Conservation (phyloP, 2,888 invertebrate species). For the Sthenelais limicola region DNA sequence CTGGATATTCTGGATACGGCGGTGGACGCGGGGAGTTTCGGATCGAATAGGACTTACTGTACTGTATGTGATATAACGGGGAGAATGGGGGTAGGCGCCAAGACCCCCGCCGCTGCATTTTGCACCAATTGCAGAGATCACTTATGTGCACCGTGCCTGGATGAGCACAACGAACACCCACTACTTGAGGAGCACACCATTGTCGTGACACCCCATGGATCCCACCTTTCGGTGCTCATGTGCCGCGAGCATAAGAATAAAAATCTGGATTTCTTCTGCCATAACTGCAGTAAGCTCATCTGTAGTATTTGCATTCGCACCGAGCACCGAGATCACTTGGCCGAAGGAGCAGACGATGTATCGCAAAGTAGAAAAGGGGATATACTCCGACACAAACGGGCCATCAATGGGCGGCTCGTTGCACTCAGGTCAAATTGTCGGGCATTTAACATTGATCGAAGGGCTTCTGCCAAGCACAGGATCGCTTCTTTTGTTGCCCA, state of each 20-base stretch:
- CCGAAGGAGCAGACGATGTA: slow-evolving; percentile 26
- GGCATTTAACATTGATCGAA: slow-evolving; percentile 26
- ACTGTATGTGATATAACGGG: slow-evolving; percentile 30
- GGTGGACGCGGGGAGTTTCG: slow-evolving; percentile 3
- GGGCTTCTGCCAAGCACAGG: slow-evolving; percentile 17
- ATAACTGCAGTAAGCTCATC: slow-evolving; percentile 28
- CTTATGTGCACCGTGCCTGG: slow-evolving; percentile 28
- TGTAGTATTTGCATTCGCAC: slow-evolving; percentile 24
- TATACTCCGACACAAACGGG: neutral
- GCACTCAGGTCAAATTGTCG: slow-evolving; percentile 7
- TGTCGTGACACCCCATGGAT: slow-evolving; percentile 21
- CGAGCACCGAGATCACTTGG: slow-evolving; percentile 25
- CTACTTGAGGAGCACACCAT: slow-evolving; percentile 25
- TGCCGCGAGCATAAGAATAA: slow-evolving; percentile 30
- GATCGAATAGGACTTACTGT: slow-evolving; percentile 7
- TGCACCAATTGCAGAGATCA: slow-evolving; percentile 17
- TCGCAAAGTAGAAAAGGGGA: slow-evolving; percentile 22
- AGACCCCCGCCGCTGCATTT: slow-evolving; percentile 21
- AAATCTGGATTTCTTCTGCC: slow-evolving; percentile 27
- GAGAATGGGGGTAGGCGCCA: slow-evolving; percentile 11
- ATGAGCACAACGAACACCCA: slow-evolving; percentile 11
- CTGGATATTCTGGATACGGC: slow-evolving; percentile 19
- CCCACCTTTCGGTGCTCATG: slow-evolving; percentile 31
- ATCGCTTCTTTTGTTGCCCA: neutral
- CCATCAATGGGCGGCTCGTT: neutral